phyloP scores from a whole-genome alignment of 2,113 vertebrate species.

The Fregata magnificens region DNA sequence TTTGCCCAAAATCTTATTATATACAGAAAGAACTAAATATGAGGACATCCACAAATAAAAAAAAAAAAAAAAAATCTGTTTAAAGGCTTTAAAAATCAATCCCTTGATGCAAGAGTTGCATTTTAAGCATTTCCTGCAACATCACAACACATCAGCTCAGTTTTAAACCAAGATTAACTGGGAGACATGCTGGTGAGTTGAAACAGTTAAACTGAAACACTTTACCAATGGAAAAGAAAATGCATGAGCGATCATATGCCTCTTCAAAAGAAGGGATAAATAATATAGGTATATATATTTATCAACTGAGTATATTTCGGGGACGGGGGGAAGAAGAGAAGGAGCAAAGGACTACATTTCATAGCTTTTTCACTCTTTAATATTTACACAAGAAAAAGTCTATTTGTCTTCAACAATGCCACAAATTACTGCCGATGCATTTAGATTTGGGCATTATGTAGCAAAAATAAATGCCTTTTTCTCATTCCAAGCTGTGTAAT shows the following conservation, averaged over 20 bases:
- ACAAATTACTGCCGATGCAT: neutral
- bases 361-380: neutral
- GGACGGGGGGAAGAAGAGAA: neutral
- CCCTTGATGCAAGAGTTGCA: neutral
- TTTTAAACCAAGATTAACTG: slow-evolving; percentile 15
- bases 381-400: slow-evolving; percentile 16
- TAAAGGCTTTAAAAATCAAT: neutral
- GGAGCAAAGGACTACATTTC: neutral
- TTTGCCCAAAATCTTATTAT: neutral
- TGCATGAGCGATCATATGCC: slow-evolving; percentile 7
- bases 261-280: slow-evolving; percentile 47
- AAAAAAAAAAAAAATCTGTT: neutral
- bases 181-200: no score
- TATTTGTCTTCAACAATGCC: neutral
- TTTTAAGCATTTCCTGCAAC: neutral
- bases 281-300: slow-evolving; percentile 46
- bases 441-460: neutral
- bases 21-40: neutral
- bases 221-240: slow-evolving; percentile 45
- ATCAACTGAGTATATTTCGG: slow-evolving; percentile 16
- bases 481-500: neutral
- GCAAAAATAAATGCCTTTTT: neutral
- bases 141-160: neutral
- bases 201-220: slow-evolving; percentile 35
- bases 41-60: neutral